Percentiles rank a stretch among this genome's conserved stretches.
Conservation (phyloP, 2,113 vertebrate genomes). For the Sebastes fasciatus region DNA sequence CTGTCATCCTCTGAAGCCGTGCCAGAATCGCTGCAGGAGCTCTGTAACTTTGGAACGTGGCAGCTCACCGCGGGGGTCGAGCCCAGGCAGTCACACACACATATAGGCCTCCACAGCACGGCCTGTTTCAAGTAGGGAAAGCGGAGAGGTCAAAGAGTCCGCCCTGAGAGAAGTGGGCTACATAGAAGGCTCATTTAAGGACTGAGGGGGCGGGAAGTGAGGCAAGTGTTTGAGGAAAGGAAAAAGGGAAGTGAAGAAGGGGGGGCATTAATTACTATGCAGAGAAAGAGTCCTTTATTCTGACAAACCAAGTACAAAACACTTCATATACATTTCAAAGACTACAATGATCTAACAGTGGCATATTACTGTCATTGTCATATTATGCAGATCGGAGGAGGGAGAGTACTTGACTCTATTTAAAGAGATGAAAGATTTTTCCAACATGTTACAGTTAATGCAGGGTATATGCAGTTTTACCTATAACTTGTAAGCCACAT, state of each 20-base stretch:
- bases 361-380: conserved; percentile 29
- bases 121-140: conserved; percentile 39
- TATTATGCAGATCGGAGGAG: conserved; percentile 33
- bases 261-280: conserved; percentile 49
- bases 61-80: conserved; percentile 19
- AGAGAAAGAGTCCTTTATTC: conserved; percentile 73
- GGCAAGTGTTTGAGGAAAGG: conserved; percentile 33
- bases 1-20: conserved; percentile 55
- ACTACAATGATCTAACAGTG: conserved; percentile 35
- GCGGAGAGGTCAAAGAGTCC: conserved; percentile 62
- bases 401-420: conserved; percentile 17
- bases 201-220: conserved; percentile 43
- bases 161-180: conserved; percentile 42
- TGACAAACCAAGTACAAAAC: conserved; percentile 40
- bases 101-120: conserved; percentile 17
- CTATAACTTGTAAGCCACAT: neutral
- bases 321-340: conserved; percentile 59
- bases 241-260: conserved; percentile 26
- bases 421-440: conserved; percentile 27
- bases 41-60: conserved; percentile 50
- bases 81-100: conserved; percentile 21
- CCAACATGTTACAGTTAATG: neutral
- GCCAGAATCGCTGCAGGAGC: conserved; percentile 59
- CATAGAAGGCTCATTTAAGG: conserved; percentile 56
- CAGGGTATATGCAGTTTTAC: neutral